Conservation (phyloP, 2,113 vertebrate species). For the Leucoraja erinaceus region DNA sequence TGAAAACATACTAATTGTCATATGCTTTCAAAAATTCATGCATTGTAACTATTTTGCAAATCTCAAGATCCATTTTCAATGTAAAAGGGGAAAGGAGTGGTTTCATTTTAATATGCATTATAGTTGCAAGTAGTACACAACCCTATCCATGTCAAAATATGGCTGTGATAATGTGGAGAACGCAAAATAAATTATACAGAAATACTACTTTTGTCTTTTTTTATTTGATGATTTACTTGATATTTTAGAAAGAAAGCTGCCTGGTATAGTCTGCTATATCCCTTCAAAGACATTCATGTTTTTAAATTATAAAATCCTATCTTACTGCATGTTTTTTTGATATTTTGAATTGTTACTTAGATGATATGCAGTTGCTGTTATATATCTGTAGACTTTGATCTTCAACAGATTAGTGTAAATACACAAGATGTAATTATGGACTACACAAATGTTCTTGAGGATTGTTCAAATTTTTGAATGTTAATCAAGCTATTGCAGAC, state of each 20-base stretch:
- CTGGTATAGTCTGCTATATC: neutral
- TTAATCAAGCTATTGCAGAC: no score
- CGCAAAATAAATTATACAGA: conserved; percentile 80
- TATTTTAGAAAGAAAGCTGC: neutral
- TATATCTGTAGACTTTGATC: neutral
- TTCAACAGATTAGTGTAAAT: neutral
- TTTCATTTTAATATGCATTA: conserved; percentile 79
- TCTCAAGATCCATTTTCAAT: conserved; percentile 62
- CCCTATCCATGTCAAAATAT: conserved; percentile 79
- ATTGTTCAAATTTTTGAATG: no score
- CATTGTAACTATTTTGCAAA: conserved; percentile 61
- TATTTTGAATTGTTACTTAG: neutral
- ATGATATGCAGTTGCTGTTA: neutral
- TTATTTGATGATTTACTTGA: conserved; percentile 31
- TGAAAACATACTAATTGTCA: conserved; percentile 58
- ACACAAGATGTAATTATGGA: no score
- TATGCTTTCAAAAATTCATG: conserved; percentile 49
- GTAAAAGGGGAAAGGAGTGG: conserved; percentile 60
- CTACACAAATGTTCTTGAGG: no score
- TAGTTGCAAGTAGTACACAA: conserved; percentile 80
- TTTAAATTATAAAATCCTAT: neutral
- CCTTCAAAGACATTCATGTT: neutral
- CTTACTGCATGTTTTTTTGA: neutral
- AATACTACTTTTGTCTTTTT: conserved; percentile 48
- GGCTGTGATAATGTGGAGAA: conserved; percentile 87